phyloP scores from a whole-genome alignment of 2,888 invertebrate genomes.

The Amphimallon solstitiale region DNA sequence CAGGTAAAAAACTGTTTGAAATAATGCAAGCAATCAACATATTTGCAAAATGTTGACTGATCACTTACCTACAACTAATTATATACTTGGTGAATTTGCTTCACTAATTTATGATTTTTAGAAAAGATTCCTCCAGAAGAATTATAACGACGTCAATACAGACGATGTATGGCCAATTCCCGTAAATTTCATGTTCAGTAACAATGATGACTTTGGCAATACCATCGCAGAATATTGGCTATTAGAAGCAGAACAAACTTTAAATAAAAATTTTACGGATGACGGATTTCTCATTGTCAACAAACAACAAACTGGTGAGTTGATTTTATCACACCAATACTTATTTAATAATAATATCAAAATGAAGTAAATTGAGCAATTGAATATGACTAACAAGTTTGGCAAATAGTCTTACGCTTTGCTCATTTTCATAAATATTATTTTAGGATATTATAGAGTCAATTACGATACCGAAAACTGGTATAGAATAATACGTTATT shows the following conservation, averaged over 20 bases:
- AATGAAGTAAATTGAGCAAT: too few relatives aligned
- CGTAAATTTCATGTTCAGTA: slow-evolving; percentile 31
- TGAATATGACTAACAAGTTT: too few relatives aligned
- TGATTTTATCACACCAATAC: slow-evolving; percentile 34
- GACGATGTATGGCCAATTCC: slow-evolving; percentile 32
- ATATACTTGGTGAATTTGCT: too few relatives aligned
- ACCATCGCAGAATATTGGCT: slow-evolving; percentile 28
- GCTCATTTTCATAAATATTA: too few relatives aligned
- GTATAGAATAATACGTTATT: slow-evolving; percentile 47
- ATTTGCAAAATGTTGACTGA: too few relatives aligned
- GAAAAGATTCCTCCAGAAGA: not conserved
- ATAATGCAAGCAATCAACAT: too few relatives aligned
- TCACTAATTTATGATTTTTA: slow-evolving; percentile 15
- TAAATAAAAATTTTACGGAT: slow-evolving; percentile 3
- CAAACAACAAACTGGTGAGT: slow-evolving; percentile 28
- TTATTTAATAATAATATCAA: too few relatives aligned
- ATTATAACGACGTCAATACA: not conserved
- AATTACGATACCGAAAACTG: slow-evolving; percentile 20
- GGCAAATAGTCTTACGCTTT: too few relatives aligned
- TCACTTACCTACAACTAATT: too few relatives aligned
- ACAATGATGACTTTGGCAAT: slow-evolving; percentile 1
- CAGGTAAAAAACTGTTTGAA: too few relatives aligned
- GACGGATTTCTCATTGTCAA: slow-evolving; percentile 35
- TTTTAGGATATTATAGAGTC: slow-evolving; percentile 20
- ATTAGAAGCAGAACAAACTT: not conserved